Evolutionary conservation across 1,140 invertebrate species (phyloP).

Genomic region (Drosophila santomea): DNA sequence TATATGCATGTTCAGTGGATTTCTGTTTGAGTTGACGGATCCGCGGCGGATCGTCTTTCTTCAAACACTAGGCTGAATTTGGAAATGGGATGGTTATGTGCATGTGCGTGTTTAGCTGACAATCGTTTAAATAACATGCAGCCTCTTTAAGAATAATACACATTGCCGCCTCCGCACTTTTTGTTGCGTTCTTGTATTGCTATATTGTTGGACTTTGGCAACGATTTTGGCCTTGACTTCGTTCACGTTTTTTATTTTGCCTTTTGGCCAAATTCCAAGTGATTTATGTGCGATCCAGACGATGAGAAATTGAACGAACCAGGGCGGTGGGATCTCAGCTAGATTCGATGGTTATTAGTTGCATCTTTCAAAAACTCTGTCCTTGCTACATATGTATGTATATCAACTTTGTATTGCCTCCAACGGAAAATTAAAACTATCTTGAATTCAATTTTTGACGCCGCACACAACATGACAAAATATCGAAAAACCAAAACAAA

Average conservation of each 20-base stretch:
- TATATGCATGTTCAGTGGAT: neutral
- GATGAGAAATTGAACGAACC: neutral
- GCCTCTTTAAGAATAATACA: neutral
- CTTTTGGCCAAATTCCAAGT: slow-evolving; percentile 59
- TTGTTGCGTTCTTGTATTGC: slow-evolving; percentile 25
- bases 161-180: slow-evolving; percentile 15
- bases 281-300: slow-evolving; percentile 55
- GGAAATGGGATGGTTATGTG: neutral
- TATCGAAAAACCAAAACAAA: neutral
- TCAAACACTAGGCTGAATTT: neutral
- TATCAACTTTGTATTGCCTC: neutral
- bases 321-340: slow-evolving; percentile 4
- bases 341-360: neutral
- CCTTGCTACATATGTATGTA: neutral
- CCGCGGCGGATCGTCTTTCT: neutral
- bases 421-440: slow-evolving; percentile 6
- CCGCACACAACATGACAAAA: slow-evolving; percentile 9
- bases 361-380: neutral
- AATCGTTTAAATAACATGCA: neutral
- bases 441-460: slow-evolving; percentile 23
- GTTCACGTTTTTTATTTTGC: slow-evolving; percentile 13
- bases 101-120: slow-evolving; percentile 2
- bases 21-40: neutral
- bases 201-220: slow-evolving; percentile 39
- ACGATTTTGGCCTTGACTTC: slow-evolving; percentile 41